phyloP scores from a whole-genome alignment of 2,113 vertebrate genomes.

The Salvelinus alpinus region DNA sequence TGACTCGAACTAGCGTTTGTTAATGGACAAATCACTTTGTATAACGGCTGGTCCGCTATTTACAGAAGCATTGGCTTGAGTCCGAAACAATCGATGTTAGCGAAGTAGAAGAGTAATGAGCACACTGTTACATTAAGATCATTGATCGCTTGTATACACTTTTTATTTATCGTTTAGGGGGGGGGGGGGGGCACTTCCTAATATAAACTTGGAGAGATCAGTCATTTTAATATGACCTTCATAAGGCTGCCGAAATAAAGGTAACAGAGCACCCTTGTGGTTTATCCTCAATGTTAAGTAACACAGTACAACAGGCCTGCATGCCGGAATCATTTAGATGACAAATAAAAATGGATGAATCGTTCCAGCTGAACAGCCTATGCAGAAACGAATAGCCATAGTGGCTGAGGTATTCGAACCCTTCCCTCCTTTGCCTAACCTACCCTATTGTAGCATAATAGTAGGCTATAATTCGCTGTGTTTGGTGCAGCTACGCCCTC shows the following conservation, averaged over 20 bases:
- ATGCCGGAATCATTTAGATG: not conserved
- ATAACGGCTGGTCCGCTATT: slow-evolving; percentile 7
- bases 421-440: no score
- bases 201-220: slow-evolving; percentile 16
- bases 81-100: slow-evolving; percentile 12
- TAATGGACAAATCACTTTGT: not conserved
- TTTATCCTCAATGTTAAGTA: slow-evolving; percentile 1
- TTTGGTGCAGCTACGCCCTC: no score
- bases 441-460: no score
- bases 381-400: not conserved
- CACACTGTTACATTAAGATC: slow-evolving; percentile 14
- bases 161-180: slow-evolving; percentile 20
- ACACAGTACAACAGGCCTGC: not conserved
- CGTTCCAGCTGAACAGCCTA: not conserved
- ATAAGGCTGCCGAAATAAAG: not conserved
- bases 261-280: not conserved
- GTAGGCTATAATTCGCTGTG: no score
- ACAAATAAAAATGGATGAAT: slow-evolving; percentile 1
- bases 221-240: slow-evolving; percentile 27
- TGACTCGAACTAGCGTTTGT: not conserved
- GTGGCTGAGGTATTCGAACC: no score
- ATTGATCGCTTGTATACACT: slow-evolving; percentile 20
- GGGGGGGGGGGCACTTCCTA: not conserved
- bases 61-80: not conserved
- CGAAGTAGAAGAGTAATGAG: slow-evolving; percentile 14